phyloP scores from a whole-genome alignment of 1,140 invertebrate species.

The Chironomus striatipennis region DNA sequence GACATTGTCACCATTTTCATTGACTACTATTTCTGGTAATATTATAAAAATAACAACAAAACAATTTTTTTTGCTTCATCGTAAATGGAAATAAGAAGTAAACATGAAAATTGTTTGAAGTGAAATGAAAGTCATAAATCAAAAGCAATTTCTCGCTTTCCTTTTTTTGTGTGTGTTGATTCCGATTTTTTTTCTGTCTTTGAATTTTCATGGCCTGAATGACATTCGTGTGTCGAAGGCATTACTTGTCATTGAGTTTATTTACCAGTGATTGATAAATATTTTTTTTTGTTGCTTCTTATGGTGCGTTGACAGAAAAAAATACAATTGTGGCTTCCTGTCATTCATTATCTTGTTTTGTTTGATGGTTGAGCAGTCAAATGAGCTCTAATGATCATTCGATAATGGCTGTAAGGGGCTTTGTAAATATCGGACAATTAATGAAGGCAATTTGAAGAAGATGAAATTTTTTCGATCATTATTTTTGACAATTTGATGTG shows the following conservation, averaged over 20 bases:
- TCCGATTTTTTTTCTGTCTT: too few species aligned
- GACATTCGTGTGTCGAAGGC: background rate
- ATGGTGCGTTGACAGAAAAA: background rate
- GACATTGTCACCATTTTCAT: background rate
- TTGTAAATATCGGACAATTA: too few species aligned
- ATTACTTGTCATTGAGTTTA: background rate
- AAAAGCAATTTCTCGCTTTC: slow-evolving; percentile 4
- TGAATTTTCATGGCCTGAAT: background rate
- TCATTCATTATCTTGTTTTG: too few species aligned
- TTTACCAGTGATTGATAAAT: slow-evolving; percentile 9
- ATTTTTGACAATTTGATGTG: too few species aligned
- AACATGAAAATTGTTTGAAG: background rate
- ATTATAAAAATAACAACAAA: too few species aligned
- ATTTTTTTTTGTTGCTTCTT: background rate
- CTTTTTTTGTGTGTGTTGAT: background rate
- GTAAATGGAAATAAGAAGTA: background rate
- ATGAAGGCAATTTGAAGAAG: too few species aligned
- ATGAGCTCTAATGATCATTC: too few species aligned
- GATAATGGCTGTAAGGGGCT: too few species aligned
- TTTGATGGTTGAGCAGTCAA: too few species aligned
- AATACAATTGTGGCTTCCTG: too few species aligned
- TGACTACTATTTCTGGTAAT: slow-evolving; percentile 1
- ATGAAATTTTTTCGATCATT: too few species aligned
- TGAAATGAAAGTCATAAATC: slow-evolving; percentile 7
- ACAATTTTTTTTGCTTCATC: background rate